A percentile compares a stretch with the other conserved stretches of the same genome.
These are phyloP conservation scores for Styela plicata DNA, from an alignment of 23 tunicate species.

Conservation along the genomic window DNA sequence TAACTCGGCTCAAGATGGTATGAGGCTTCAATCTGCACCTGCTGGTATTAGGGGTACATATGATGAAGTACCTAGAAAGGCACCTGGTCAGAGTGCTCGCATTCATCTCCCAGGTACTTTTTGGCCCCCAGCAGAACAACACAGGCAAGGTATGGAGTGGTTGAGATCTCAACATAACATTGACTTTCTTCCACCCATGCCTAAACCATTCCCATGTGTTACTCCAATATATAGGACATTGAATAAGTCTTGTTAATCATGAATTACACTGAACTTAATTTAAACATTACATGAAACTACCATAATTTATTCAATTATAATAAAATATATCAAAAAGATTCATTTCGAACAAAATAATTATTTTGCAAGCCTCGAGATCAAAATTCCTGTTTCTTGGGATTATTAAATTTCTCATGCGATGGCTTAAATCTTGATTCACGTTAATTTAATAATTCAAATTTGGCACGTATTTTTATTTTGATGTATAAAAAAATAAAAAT, in stretches of 20 bases:
- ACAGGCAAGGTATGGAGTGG: slow-evolving; percentile 54
- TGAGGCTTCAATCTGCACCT: slow-evolving; percentile 14
- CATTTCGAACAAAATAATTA: too few species aligned
- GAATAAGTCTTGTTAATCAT: background rate
- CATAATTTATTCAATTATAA: too few species aligned
- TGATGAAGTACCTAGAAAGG: slow-evolving; percentile 15
- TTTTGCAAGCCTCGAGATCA: too few species aligned
- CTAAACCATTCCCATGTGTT: slow-evolving; percentile 54
- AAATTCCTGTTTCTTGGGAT: too few species aligned
- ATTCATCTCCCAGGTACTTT: slow-evolving; percentile 69
- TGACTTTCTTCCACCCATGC: slow-evolving; percentile 77
- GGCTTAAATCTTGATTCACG: too few species aligned
- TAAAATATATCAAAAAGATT: too few species aligned
- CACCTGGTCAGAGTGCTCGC: slow-evolving; percentile 43
- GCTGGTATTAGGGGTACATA: background rate
- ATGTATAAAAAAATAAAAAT: too few species aligned
- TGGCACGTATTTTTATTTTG: too few species aligned
- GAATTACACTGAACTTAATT: too few species aligned
- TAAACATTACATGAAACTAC: too few species aligned
- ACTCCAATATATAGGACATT: slow-evolving; percentile 26
- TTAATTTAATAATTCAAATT: too few species aligned
- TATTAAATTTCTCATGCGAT: too few species aligned
- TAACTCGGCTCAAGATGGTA: background rate
- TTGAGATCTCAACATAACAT: slow-evolving; percentile 55
- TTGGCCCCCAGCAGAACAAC: slow-evolving; percentile 75